Base-by-base conservation (phyloP, 2,888 invertebrate genomes). In the Pedicia rivosa region DNA sequence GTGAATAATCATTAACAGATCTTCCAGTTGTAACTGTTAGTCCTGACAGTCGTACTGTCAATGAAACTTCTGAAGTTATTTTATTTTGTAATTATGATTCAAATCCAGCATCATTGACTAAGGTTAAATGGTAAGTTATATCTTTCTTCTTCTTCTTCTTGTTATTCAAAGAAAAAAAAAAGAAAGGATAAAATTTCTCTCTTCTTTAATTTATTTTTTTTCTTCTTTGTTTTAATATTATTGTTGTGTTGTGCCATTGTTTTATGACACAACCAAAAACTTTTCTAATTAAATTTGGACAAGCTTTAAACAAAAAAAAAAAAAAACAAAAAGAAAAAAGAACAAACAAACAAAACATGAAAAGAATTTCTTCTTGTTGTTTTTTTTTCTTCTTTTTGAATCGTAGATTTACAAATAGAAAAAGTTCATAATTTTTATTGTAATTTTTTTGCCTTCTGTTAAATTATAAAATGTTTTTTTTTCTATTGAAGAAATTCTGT, bases 31-130 rank as follows among this genome's bases (percentile, higher is more conserved):
- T 90, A 4, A 68, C 66, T 39, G 75, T 88, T 37, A 70, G 66
- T 35, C 83, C 86, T 1, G 68, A 67, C 20, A 80, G 80, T 54
- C 69, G 81, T 43, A 81, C 82, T 0, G 78, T 80, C 5, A 78
- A 81, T 48, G 90, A 88, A 58, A 74, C 76, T 10, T 68, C 72
- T 24, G 74, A 78, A 46, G 69, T 83, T 31, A 64, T 80, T 26
- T 68, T 90, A 36, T 72, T 74, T 45, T 90, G 90, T 57, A 72
- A 75, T 48, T 88, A 86, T 55, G 77, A 78, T 45, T 83, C 90
- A 39, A 91, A 91, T 63, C 90, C 91, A 1, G 78, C 82, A 16
- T 71, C 78, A 8, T 64, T 90, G 22, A 70, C 66, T 33, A 70
- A 70, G 44, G 83, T 84, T 35, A 67, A 72, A 48, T 90, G 90